Conservation (phyloP, 2,888 invertebrate species). For the Aproaerema taeniolella region DNA sequence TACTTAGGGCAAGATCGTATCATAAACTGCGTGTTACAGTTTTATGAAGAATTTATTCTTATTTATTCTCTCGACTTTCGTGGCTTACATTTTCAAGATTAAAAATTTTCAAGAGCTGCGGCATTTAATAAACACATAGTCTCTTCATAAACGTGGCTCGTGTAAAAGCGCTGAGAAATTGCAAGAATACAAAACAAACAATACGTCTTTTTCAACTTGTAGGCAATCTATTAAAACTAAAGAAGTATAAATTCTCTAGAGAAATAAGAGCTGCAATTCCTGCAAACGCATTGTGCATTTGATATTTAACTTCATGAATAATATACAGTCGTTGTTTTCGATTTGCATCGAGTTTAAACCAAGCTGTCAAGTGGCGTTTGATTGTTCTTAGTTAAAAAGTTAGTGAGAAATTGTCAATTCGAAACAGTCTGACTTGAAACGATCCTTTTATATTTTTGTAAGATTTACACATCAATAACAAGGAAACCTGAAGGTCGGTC, state of each 20-base stretch:
- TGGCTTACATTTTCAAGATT: not conserved
- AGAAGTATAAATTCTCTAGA: not conserved
- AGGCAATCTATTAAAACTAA: slow-evolving; percentile 6
- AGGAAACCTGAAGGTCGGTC: not conserved
- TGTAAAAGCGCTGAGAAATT: slow-evolving; percentile 2
- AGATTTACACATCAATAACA: not conserved
- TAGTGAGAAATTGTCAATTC: not conserved
- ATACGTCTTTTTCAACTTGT: slow-evolving; percentile 5
- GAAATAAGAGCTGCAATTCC: slow-evolving; percentile 7
- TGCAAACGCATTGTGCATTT: slow-evolving; percentile 10
- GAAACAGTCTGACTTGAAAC: not conserved
- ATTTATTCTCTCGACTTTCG: not conserved
- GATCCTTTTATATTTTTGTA: not conserved
- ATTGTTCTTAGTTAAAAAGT: slow-evolving; percentile 7
- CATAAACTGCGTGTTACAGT: too few relatives aligned
- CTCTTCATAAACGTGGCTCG: not conserved
- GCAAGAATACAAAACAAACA: not conserved
- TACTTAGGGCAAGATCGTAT: too few relatives aligned
- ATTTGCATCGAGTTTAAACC: slow-evolving; percentile 6
- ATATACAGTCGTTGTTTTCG: slow-evolving; percentile 6
- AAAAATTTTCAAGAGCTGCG: too few relatives aligned
- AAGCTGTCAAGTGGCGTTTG: slow-evolving; percentile 3
- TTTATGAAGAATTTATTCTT: too few relatives aligned
- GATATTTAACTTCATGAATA: slow-evolving; percentile 12
- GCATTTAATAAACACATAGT: too few relatives aligned